Evolutionary conservation across 1,140 invertebrate species (phyloP).

Genomic region (Eriocheir sinensis): DNA sequence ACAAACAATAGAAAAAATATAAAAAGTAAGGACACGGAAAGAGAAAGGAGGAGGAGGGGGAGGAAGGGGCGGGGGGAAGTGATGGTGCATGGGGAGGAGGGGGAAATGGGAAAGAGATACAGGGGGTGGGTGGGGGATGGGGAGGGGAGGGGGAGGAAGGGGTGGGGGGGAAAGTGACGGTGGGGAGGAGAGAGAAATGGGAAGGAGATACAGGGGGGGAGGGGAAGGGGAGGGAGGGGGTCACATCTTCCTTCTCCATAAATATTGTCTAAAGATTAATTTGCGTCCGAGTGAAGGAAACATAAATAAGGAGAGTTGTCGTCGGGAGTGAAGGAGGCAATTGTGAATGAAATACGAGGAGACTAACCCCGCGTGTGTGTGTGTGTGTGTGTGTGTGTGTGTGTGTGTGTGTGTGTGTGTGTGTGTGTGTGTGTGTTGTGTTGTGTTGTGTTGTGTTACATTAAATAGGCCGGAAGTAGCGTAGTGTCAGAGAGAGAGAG

Average conservation of each 20-base stretch:
- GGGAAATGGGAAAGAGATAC: neutral
- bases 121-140: too few species aligned
- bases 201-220: too few species aligned
- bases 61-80: constrained; percentile 15
- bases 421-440: neutral
- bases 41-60: too few species aligned
- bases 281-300: constrained; percentile 11
- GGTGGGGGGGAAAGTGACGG: too few species aligned
- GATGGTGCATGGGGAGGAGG: neutral
- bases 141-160: too few species aligned
- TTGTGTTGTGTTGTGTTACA: neutral
- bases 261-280: constrained; percentile 27
- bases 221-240: too few species aligned
- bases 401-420: neutral
- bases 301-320: neutral
- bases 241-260: constrained; percentile 15
- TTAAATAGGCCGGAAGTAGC: neutral
- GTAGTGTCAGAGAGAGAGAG: neutral
- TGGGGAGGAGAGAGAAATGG: too few species aligned
- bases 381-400: constrained; percentile 14
- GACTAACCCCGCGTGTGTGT: constrained; percentile 11
- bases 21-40: neutral
- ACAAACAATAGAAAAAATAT: too few species aligned
- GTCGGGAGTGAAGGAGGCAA: constrained; percentile 10
- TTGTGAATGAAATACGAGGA: constrained; percentile 25